Evolutionary conservation across 64 coral and sea anemone genomes (phyloP).

Genomic region (Dendronephthya gigantea): DNA sequence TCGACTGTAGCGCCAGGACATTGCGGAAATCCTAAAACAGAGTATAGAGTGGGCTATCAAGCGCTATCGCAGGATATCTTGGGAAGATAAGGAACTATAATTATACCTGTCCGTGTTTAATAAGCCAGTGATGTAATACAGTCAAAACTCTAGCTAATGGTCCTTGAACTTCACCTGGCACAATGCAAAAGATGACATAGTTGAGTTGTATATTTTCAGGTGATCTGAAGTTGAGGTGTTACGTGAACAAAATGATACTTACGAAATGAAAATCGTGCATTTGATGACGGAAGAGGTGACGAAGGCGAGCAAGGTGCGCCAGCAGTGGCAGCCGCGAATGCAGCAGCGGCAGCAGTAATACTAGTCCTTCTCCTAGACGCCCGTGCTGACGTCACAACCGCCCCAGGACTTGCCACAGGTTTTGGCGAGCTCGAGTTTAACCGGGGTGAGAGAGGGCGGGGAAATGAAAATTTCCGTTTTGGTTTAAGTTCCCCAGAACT

Average conservation of each 20-base stretch:
- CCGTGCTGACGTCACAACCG: conserved; percentile 81
- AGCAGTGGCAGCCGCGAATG: conserved; percentile 89
- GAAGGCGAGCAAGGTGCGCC: conserved; percentile 76
- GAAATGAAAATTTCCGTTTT: neutral
- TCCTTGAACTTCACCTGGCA: conserved; percentile 60
- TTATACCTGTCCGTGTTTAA: conserved; percentile 74
- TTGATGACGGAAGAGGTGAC: conserved; percentile 20
- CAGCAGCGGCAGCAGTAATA: conserved; percentile 88
- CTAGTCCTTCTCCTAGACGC: conserved; percentile 73
- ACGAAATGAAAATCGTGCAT: conserved; percentile 79
- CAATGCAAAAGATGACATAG: neutral
- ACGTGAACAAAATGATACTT: neutral
- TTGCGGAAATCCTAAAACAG: neutral
- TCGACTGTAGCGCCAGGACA: neutral
- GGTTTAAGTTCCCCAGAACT: neutral
- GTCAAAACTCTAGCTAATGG: conserved; percentile 80
- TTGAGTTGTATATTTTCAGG: neutral
- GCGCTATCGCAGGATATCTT: neutral
- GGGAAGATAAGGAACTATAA: neutral
- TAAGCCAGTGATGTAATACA: conserved; percentile 79
- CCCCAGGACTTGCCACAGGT: conserved; percentile 54
- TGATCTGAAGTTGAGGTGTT: too few species aligned
- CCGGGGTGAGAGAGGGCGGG: conserved; percentile 54
- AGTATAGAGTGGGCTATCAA: neutral
- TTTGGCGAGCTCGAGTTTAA: conserved; percentile 56